Evolutionary conservation across 2,888 invertebrate genomes (phyloP).

Genomic region (Hirtodrosophila alboralis): DNA sequence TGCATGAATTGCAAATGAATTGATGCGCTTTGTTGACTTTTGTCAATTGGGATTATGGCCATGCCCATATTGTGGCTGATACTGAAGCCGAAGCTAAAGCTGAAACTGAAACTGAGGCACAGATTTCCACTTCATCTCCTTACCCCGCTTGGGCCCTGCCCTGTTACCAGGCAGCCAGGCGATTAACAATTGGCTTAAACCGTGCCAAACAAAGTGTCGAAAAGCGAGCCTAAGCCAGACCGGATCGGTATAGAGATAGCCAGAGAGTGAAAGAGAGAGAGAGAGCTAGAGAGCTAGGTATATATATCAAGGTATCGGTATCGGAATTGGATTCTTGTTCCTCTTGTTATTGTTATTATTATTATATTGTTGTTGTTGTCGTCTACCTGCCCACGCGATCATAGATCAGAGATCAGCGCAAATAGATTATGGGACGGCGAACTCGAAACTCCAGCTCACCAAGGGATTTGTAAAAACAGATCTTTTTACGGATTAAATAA

Average conservation of each 20-base stretch:
- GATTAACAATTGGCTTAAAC: constrained; percentile 79
- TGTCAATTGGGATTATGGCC: constrained; percentile 79
- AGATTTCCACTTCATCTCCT: no score
- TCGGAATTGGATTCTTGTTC: constrained; percentile 27
- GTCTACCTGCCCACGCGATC: constrained; percentile 62
- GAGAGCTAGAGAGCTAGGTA: no score
- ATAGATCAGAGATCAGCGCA: constrained; percentile 64
- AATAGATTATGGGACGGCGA: constrained; percentile 54
- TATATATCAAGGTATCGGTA: constrained; percentile 17
- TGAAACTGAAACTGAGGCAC: no score
- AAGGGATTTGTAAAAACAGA: constrained; percentile 76
- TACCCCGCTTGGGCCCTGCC: background rate
- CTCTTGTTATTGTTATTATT: constrained; percentile 12
- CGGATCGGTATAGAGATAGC: constrained; percentile 42
- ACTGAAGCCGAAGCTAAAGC: no score
- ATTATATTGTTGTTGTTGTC: constrained; percentile 19
- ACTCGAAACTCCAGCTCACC: constrained; percentile 28
- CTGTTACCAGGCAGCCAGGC: constrained; percentile 13
- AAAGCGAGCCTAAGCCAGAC: constrained; percentile 76
- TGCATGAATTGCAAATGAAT: constrained; percentile 79
- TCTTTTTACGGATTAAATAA: constrained; percentile 79
- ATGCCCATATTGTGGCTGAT: constrained; percentile 40
- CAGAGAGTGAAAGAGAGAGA: no score
- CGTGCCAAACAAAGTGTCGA: constrained; percentile 80
- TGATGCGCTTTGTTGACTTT: constrained; percentile 82